Evolutionary conservation across 37 sponge, comb jelly and placozoan species (phyloP).

Genomic region (Cliona cf. orientalis): DNA sequence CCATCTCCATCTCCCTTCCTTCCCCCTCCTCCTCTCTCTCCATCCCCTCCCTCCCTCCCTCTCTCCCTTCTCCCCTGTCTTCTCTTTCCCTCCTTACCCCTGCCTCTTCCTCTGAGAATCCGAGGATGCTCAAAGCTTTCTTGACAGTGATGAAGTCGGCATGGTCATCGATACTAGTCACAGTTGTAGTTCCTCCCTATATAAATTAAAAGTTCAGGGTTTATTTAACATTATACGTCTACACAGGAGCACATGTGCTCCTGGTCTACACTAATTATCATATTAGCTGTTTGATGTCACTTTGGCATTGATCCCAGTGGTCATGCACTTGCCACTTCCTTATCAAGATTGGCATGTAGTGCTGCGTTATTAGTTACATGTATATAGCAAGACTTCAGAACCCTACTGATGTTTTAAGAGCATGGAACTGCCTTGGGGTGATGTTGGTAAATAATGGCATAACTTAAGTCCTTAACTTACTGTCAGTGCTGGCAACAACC

Average conservation of each 20-base stretch:
- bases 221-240: neutral
- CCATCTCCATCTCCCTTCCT: constrained; percentile 38
- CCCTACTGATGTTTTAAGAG: too few relatives aligned
- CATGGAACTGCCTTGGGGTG: too few relatives aligned
- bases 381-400: too few relatives aligned
- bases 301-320: neutral
- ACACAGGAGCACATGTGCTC: neutral
- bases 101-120: constrained; percentile 49
- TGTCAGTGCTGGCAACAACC: too few relatives aligned
- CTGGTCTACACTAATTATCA: neutral
- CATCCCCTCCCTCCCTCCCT: constrained; percentile 34
- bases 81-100: constrained; percentile 22
- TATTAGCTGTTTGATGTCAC: neutral
- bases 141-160: constrained; percentile 50
- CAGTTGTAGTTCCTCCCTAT: constrained; percentile 45
- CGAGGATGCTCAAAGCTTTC: constrained; percentile 61
- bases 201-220: neutral
- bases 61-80: too few relatives aligned
- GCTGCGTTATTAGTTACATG: too few relatives aligned
- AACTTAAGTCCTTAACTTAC: too few relatives aligned
- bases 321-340: too few relatives aligned
- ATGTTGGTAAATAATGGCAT: too few relatives aligned
- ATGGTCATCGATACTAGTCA: constrained; percentile 57
- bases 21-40: constrained; percentile 11
- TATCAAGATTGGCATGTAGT: too few relatives aligned